phyloP scores from a whole-genome alignment of 1,140 invertebrate species.

The Bombus balteatus region DNA sequence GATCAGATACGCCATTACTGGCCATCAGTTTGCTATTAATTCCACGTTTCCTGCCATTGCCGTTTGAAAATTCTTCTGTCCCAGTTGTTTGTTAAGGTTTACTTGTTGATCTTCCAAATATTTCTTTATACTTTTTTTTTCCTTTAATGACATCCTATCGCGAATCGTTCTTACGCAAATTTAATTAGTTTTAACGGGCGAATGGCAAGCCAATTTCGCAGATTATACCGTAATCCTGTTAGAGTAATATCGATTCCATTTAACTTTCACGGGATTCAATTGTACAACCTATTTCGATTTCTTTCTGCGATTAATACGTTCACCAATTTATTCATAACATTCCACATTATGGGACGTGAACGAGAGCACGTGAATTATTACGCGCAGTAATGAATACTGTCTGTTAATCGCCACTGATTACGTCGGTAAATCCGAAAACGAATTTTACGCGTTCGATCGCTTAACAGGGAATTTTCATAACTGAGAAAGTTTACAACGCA shows the following conservation, averaged over 20 bases:
- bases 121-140: not conserved
- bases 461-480: not conserved
- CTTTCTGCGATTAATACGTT: conserved; percentile 21
- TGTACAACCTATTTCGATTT: conserved; percentile 27
- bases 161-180: conserved; percentile 24
- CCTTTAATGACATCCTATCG: accelerated
- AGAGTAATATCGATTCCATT: conserved; percentile 45
- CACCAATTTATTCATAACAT: conserved; percentile 25
- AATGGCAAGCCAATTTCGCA: conserved; percentile 8
- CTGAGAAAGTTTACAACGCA: not conserved
- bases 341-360: not conserved
- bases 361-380: not conserved
- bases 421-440: not conserved
- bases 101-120: not conserved
- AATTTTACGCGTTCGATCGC: not conserved
- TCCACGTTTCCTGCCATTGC: not conserved
- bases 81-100: not conserved
- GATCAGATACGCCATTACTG: not conserved
- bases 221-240: conserved; percentile 36
- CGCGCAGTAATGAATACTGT: not conserved
- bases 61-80: not conserved
- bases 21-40: conserved; percentile 1
- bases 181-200: conserved; percentile 36
- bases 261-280: conserved; percentile 39
- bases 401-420: conserved; percentile 20